Base-by-base conservation (phyloP, 2,113 vertebrate genomes). In the Notiomystis cincta region DNA sequence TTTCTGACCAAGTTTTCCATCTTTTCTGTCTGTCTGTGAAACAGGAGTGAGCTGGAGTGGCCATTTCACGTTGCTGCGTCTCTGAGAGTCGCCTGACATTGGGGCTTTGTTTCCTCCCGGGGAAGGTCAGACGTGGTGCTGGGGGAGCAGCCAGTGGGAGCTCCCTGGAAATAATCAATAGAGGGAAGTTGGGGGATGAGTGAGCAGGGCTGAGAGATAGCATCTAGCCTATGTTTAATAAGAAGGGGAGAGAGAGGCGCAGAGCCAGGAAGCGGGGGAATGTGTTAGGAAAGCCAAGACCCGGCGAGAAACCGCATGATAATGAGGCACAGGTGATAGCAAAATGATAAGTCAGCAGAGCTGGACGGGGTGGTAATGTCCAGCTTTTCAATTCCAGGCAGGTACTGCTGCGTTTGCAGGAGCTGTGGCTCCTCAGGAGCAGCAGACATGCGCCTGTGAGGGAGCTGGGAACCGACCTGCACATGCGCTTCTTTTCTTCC, bases 351-450 rank as follows among this genome's bases (percentile, higher is more conserved):
- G 90, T 96, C 95, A 96, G 95, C 93, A 94, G 90, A 88, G 90
- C 93, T 89, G 96, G 92, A 23, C 4, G 27, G n/a, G 81, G 57
- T 83, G 67, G 80, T 83, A 20, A 60, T 57, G 95, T 89, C 95
- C 96, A 83, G 90, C 89, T 96, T 97, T 97, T 78, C 95, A 83
- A 97, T 97, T 97, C 97, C 81, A 76, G 90, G 97, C 97, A 97
- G 97, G 95, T 97, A 89, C 11, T 96, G 95, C 95, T 97, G 97
- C 90, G 93, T 87, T 96, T 94, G 95, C 97, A 96, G 72, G 72
- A 77, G 96, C 95, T 66, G 84, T 89, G 95, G 67, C 93, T 96
- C 65, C 89, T 86, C 31, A 3, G 87, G 82, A 95, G 88, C 53
- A 0, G 81, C 70, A 87, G 79, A 18, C 48, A 1, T 6, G 48